Conservation (phyloP, 2,797 vertebrate species). For the Phalloptychus januarius region DNA sequence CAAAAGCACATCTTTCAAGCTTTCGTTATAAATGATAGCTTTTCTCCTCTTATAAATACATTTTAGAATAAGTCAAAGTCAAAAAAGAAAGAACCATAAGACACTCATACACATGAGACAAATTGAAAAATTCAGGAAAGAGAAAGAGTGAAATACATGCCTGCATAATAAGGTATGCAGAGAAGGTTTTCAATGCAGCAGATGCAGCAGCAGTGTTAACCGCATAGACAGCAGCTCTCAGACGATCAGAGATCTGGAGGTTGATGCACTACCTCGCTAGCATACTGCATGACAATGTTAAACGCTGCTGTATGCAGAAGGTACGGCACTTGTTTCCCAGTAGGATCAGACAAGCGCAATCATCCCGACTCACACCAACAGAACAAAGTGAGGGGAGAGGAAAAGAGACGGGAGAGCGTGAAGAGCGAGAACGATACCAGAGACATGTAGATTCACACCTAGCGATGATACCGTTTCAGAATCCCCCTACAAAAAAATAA, state of each 20-base stretch:
- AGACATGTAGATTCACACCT: constrained; percentile 56
- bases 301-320: constrained; percentile 44
- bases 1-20: constrained; percentile 18
- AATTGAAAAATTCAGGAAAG: constrained; percentile 29
- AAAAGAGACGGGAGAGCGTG: constrained; percentile 11
- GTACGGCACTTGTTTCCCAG: constrained; percentile 31
- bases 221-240: constrained; percentile 38
- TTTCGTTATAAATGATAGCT: constrained; percentile 51
- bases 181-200: constrained; percentile 69
- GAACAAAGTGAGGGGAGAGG: constrained; percentile 46
- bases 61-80: constrained; percentile 41
- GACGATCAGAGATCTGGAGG: constrained; percentile 35
- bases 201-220: constrained; percentile 36
- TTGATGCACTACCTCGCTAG: constrained; percentile 49
- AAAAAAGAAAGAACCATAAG: constrained; percentile 68
- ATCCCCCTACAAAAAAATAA: neutral
- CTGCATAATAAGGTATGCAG: constrained; percentile 71
- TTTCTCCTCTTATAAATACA: constrained; percentile 31
- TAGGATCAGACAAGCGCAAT: constrained; percentile 39
- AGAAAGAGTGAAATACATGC: constrained; percentile 30
- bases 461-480: constrained; percentile 48
- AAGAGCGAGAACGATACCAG: constrained; percentile 39
- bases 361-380: constrained; percentile 49
- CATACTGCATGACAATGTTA: constrained; percentile 41
- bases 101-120: constrained; percentile 41